phyloP scores from a whole-genome alignment of 2,113 vertebrate genomes.

The Seriola aureovittata region DNA sequence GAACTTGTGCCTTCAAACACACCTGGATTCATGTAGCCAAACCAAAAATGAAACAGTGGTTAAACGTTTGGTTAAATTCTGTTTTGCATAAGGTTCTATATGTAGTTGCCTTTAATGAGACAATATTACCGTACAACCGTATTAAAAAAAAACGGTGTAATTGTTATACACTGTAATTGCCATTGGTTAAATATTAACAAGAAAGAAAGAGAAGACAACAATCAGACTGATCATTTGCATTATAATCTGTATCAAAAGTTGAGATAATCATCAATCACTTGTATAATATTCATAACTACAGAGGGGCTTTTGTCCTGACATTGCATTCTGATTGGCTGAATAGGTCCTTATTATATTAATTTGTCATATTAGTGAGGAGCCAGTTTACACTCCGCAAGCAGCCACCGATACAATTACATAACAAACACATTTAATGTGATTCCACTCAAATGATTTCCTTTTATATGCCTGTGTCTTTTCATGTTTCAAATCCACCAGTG shows the following conservation, averaged over 20 bases:
- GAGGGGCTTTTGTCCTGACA: constrained; percentile 6
- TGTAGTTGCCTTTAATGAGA: not conserved
- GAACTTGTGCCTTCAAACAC: not conserved
- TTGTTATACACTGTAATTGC: not conserved
- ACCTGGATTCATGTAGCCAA: not conserved
- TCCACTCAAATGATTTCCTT: constrained; percentile 52
- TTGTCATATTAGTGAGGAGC: constrained; percentile 44
- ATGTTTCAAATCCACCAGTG: constrained; percentile 60
- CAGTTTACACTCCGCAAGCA: constrained; percentile 35
- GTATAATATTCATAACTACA: not conserved
- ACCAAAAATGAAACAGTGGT: not conserved
- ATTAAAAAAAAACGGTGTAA: not conserved
- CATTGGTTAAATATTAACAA: not conserved
- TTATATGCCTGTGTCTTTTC: constrained; percentile 50
- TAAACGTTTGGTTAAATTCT: not conserved
- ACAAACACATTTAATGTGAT: constrained; percentile 59
- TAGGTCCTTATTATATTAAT: constrained; percentile 47
- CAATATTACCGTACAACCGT: no score
- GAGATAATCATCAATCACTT: not conserved
- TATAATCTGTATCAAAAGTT: not conserved
- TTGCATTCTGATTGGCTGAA: constrained; percentile 37
- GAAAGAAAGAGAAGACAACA: not conserved
- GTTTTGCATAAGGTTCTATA: not conserved
- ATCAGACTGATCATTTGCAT: not conserved
- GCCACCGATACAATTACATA: constrained; percentile 47